phyloP scores from a whole-genome alignment of 1,140 invertebrate species.

The Riptortus pedestris region DNA sequence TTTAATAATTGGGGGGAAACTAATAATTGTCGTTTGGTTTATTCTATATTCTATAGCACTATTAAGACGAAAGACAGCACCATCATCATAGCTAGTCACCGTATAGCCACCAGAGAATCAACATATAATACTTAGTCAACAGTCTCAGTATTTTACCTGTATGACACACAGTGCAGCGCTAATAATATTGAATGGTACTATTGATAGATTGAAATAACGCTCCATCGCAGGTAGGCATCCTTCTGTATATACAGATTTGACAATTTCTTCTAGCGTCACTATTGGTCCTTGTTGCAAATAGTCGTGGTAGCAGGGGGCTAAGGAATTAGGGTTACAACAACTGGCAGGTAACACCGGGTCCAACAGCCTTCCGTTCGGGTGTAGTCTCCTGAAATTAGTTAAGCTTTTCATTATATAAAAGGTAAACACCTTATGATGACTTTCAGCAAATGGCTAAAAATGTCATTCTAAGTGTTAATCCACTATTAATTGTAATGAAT shows the following conservation, averaged over 20 bases:
- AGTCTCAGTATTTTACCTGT: background rate
- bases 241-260: background rate
- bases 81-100: too few species aligned
- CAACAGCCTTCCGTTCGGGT: background rate
- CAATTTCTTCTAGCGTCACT: background rate
- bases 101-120: too few species aligned
- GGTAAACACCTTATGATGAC: too few species aligned
- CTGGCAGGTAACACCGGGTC: background rate
- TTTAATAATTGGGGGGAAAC: too few species aligned
- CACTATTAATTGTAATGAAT: too few species aligned
- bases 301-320: background rate
- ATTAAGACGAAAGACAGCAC: too few species aligned
- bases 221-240: background rate
- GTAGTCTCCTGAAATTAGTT: background rate
- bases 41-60: too few species aligned
- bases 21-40: too few species aligned
- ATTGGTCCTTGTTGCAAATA: background rate
- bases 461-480: too few species aligned
- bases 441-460: too few species aligned
- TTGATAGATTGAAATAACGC: background rate
- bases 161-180: background rate
- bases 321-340: background rate
- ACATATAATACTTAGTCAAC: too few species aligned
- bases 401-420: too few species aligned
- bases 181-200: background rate